These are phyloP conservation scores for Arizona elegans DNA, from an alignment of 2,113 vertebrate genomes.

Conservation along the genomic window DNA sequence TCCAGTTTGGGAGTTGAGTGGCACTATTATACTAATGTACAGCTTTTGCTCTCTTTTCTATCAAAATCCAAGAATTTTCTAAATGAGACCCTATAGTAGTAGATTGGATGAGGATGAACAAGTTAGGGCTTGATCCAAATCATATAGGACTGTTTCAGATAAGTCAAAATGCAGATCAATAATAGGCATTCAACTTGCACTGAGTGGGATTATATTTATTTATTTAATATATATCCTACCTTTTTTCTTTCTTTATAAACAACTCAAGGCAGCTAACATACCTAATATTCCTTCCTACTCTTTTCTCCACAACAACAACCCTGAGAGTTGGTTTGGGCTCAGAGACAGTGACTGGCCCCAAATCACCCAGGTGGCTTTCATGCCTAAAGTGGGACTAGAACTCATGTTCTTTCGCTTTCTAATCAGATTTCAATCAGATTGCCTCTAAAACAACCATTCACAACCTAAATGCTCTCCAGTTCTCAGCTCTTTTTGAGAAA, in stretches of 20 bases:
- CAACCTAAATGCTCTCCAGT: not conserved
- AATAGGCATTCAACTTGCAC: not conserved
- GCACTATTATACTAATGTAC: not conserved
- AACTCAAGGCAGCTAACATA: not conserved
- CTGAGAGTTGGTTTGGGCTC: not conserved
- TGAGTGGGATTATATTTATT: not conserved
- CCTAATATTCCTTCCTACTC: too few species aligned
- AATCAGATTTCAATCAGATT: not conserved
- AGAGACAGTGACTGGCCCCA: too few species aligned
- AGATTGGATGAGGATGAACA: not conserved
- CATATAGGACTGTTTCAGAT: not conserved
- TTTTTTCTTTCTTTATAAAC: not conserved
- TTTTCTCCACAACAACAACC: too few species aligned
- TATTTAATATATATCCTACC: not conserved
- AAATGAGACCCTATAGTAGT: not conserved
- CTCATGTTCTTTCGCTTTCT: not conserved
- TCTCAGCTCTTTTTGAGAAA: not conserved
- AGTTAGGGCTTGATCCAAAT: not conserved
- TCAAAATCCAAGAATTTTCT: not conserved
- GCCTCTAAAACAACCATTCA: not conserved
- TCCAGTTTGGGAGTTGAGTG: not conserved
- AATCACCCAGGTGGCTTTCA: too few species aligned
- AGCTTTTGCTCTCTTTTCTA: not conserved
- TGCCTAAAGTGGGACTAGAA: not conserved
- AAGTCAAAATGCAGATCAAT: not conserved